phyloP scores from a whole-genome alignment of 1,140 invertebrate species.

The Apis cerana region DNA sequence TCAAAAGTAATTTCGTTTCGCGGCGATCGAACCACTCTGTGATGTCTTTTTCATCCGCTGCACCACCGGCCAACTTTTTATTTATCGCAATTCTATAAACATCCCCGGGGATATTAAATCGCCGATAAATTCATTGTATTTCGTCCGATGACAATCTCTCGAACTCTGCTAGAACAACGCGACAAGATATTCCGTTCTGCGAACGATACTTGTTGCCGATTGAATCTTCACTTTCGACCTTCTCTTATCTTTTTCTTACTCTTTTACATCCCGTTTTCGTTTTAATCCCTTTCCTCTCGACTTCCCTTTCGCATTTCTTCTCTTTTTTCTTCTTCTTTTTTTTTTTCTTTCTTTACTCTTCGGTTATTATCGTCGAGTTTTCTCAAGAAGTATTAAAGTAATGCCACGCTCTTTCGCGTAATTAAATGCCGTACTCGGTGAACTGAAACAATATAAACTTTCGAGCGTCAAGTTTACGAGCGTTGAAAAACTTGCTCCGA shows the following conservation, averaged over 20 bases:
- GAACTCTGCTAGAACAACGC: not conserved
- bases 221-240: not conserved
- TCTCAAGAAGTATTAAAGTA: not conserved
- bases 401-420: not conserved
- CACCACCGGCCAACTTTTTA: slow-evolving; percentile 44
- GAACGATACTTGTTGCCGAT: slow-evolving; percentile 18
- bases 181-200: not conserved
- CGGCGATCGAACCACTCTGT: slow-evolving; percentile 7
- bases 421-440: slow-evolving; percentile 23
- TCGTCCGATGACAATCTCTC: slow-evolving; percentile 45
- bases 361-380: not conserved
- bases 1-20: slow-evolving; percentile 34
- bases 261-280: not conserved
- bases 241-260: not conserved
- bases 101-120: slow-evolving; percentile 58
- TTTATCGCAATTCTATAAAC: slow-evolving; percentile 62
- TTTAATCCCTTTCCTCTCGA: not conserved
- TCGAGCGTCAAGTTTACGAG: slow-evolving; percentile 11
- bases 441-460: slow-evolving; percentile 17
- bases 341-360: too few species aligned
- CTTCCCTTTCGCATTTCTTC: not conserved
- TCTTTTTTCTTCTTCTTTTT: not conserved
- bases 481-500: not conserved
- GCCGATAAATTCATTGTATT: slow-evolving; percentile 59
- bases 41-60: slow-evolving; percentile 48